These are phyloP conservation scores for Procambarus clarkii DNA, from an alignment of 1,140 invertebrate species.

Conservation along the genomic window DNA sequence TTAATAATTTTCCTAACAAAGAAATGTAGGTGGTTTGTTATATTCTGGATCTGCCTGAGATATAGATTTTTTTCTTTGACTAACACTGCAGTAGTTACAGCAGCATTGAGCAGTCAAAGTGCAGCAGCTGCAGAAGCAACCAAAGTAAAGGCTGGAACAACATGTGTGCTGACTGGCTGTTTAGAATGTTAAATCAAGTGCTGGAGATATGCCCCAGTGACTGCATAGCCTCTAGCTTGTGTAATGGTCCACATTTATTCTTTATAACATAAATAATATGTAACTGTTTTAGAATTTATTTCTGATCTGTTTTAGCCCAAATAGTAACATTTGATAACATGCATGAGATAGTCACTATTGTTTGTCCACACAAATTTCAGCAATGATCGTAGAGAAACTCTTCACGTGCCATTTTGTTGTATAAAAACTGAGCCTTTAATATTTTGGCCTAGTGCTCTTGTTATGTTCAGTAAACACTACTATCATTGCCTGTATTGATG, in stretches of 20 bases:
- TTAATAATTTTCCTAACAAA: background rate
- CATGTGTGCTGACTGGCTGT: constrained; percentile 35
- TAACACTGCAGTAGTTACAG: constrained; percentile 44
- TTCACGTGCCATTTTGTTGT: background rate
- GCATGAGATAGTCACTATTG: constrained; percentile 27
- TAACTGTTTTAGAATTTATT: constrained; percentile 2
- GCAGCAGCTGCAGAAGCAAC: constrained; percentile 37
- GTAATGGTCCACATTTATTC: constrained; percentile 2
- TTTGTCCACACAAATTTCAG: constrained; percentile 25
- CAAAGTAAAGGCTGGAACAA: constrained; percentile 38
- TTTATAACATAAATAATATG: constrained; percentile 6
- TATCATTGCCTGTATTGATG: constrained; percentile 35
- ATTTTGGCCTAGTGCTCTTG: background rate
- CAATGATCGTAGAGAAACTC: constrained; percentile 25
- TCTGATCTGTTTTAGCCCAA: constrained; percentile 7
- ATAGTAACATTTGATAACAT: constrained; percentile 27
- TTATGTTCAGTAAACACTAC: constrained; percentile 18
- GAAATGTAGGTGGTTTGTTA: background rate
- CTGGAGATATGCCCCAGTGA: constrained; percentile 41
- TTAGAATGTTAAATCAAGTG: constrained; percentile 35
- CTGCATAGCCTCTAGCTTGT: constrained; percentile 45
- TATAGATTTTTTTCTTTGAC: constrained; percentile 6
- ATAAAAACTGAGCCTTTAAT: background rate
- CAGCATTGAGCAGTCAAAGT: constrained; percentile 39
- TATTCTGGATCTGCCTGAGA: constrained; percentile 7